Evolutionary conservation across 2,888 invertebrate species (phyloP).

Genomic region (Graphium colonna): DNA sequence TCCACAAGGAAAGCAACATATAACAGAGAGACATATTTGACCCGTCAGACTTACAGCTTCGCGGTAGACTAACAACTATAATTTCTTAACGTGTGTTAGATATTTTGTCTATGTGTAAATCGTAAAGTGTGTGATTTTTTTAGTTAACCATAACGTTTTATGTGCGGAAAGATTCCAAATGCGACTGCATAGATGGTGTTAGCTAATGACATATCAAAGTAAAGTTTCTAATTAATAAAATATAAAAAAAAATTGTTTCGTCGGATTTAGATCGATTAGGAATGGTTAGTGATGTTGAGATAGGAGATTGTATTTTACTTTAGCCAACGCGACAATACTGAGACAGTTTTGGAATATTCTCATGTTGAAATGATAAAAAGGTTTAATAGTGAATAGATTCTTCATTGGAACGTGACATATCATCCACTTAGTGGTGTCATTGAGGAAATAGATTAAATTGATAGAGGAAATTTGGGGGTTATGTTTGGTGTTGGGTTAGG

Average conservation of each 20-base stretch:
- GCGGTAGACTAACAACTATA: constrained; percentile 28
- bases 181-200: constrained; percentile 53
- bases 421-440: constrained; percentile 72
- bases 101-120: constrained; percentile 47
- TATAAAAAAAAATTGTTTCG: constrained; percentile 35
- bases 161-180: constrained; percentile 78
- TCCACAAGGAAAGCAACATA: constrained; percentile 4
- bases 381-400: constrained; percentile 75
- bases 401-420: constrained; percentile 60
- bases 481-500: constrained; percentile 32
- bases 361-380: constrained; percentile 66
- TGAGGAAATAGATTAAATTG: constrained; percentile 49
- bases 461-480: constrained; percentile 44
- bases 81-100: constrained; percentile 57
- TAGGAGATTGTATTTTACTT: constrained; percentile 51
- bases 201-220: constrained; percentile 77
- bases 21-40: not conserved
- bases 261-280: constrained; percentile 30
- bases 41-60: constrained; percentile 20
- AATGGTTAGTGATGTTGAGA: constrained; percentile 58
- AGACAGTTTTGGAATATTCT: constrained; percentile 57
- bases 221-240: constrained; percentile 64
- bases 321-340: constrained; percentile 69
- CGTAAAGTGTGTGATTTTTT: constrained; percentile 69
- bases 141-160: constrained; percentile 63